Conservation (phyloP, 2,888 invertebrate species). For the Ornithoptera alexandrae region DNA sequence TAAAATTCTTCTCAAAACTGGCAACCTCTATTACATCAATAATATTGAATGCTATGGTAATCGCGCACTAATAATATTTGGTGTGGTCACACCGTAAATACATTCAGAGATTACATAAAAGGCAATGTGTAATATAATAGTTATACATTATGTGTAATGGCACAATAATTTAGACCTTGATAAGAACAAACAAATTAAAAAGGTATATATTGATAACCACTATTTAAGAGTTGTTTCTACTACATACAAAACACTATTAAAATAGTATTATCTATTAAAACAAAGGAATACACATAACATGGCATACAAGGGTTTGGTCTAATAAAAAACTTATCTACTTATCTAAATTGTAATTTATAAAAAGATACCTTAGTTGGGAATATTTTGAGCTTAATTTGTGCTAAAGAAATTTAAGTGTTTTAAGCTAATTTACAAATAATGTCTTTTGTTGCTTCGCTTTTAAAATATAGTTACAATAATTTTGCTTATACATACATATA, state of each 20-base stretch:
- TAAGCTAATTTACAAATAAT: constrained; percentile 40
- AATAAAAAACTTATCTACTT: constrained; percentile 39
- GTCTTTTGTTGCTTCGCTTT: constrained; percentile 49
- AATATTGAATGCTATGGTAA: background rate
- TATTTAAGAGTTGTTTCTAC: constrained; percentile 36
- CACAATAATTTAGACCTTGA: constrained; percentile 58
- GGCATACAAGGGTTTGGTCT: constrained; percentile 72
- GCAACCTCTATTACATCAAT: background rate
- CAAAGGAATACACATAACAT: constrained; percentile 58
- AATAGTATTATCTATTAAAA: constrained; percentile 28
- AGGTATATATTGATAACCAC: constrained; percentile 35
- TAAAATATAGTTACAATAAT: constrained; percentile 36
- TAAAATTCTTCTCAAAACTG: background rate
- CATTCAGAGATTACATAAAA: constrained; percentile 3
- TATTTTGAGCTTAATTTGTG: constrained; percentile 51
- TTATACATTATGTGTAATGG: constrained; percentile 54
- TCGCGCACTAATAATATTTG: background rate
- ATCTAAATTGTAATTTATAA: constrained; percentile 38
- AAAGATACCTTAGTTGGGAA: constrained; percentile 40
- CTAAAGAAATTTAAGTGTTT: constrained; percentile 39
- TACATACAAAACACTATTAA: constrained; percentile 40
- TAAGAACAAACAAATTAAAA: constrained; percentile 38
- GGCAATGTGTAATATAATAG: constrained; percentile 32
- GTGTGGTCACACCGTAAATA: constrained; percentile 1
- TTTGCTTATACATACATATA: constrained; percentile 18